Percentiles rank a stretch among this genome's conserved stretches.
These are phyloP conservation scores for Danaus plexippus DNA, from an alignment of 1,140 invertebrate species.

Conservation along the genomic window DNA sequence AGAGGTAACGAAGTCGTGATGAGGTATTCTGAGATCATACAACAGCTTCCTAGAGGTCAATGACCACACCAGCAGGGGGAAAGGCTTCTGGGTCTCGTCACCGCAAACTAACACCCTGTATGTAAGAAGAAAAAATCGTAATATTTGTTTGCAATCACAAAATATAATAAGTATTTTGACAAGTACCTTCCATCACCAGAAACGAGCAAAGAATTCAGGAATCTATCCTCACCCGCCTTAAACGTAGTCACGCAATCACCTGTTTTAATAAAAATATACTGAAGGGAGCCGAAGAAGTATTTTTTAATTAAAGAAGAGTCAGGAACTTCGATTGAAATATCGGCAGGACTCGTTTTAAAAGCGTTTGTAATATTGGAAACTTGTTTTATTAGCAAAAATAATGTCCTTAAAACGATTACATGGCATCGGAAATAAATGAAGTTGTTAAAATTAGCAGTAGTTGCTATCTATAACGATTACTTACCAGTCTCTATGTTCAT, in stretches of 20 bases:
- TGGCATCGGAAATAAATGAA: too few species aligned
- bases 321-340: too few species aligned
- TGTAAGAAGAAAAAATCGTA: background rate
- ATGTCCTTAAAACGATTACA: too few species aligned
- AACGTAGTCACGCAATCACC: constrained; percentile 90
- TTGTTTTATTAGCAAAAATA: too few species aligned
- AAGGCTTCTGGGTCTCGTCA: constrained; percentile 92
- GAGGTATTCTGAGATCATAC: constrained; percentile 89
- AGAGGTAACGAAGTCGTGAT: constrained; percentile 89
- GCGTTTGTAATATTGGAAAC: too few species aligned
- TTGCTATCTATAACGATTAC: background rate
- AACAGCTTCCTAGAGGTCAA: constrained; percentile 85
- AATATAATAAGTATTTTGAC: background rate
- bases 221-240: constrained; percentile 89
- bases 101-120: constrained; percentile 87
- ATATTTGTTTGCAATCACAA: background rate
- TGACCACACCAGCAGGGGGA: constrained; percentile 91
- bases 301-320: too few species aligned
- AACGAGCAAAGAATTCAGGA: constrained; percentile 89
- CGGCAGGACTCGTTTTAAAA: too few species aligned
- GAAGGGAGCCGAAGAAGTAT: background rate
- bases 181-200: constrained; percentile 85
- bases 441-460: too few species aligned
- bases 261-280: constrained; percentile 20
- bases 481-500: constrained; percentile 84